Evolutionary conservation across 2,113 vertebrate species (phyloP).

Genomic region (Ceyx cyanopectus): DNA sequence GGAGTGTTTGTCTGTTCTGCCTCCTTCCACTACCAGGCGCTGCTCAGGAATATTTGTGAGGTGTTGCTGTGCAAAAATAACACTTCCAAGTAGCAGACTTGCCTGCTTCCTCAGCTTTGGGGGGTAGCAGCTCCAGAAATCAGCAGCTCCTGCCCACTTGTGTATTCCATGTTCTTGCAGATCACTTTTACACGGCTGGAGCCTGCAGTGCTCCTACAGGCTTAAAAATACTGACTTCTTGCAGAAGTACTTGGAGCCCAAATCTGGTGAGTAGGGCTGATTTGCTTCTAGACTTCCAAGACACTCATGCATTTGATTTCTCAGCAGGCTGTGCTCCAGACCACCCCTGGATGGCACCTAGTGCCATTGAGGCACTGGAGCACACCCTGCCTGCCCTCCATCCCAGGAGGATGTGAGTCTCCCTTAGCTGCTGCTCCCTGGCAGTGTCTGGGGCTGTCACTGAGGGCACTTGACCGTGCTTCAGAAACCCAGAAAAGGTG

Average conservation of each 20-base stretch:
- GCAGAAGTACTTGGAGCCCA: neutral
- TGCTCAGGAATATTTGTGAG: neutral
- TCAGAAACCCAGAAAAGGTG: no score
- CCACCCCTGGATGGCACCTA: neutral
- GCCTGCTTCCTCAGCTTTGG: constrained; percentile 11
- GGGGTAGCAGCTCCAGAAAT: neutral
- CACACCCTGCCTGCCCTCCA: neutral
- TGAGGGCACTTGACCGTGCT: accelerated
- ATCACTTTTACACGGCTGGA: constrained; percentile 12
- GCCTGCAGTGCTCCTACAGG: neutral
- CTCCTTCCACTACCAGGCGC: neutral
- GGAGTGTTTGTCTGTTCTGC: neutral
- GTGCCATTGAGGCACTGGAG: neutral
- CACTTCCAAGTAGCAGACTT: neutral
- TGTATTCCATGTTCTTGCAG: neutral
- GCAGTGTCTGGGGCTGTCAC: neutral
- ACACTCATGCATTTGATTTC: neutral
- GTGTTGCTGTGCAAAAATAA: neutral
- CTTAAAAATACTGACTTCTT: constrained; percentile 30
- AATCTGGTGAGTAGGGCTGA: neutral
- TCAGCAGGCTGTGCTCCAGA: neutral
- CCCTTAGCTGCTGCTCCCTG: neutral
- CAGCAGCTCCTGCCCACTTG: neutral
- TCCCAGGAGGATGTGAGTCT: neutral
- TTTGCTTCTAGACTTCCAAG: neutral